Evolutionary conservation across 2,888 invertebrate species (phyloP), one percentile per base, ranked within the genome.

Genomic region (Nemapogon koenigi): DNA sequence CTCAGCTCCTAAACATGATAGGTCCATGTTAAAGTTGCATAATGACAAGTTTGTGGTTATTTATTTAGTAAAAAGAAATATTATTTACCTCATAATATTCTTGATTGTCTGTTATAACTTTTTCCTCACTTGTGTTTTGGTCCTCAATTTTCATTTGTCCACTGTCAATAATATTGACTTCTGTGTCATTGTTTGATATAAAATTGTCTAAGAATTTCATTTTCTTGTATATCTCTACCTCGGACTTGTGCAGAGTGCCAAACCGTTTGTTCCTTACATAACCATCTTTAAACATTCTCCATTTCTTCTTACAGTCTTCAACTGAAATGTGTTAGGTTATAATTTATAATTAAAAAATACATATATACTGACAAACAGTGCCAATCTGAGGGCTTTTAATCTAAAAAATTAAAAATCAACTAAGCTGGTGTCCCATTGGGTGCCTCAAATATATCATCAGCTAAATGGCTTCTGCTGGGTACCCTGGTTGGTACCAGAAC

Each of bases 271-370:
- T 73, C 37, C 81, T 75, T 52, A 78, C 70, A 55, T 80, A 82
- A 32, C 81, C 68, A 54, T 82, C 81, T 13, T 81, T 62, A 30
- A 82, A 60, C 10, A 81, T 79, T 37, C 81, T 61, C 82, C 82
- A 82, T 27, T 81, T 67, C 46, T 81, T 81, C 46, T 81, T 79
- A 55, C 82, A 82, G 63, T 82, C 81, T 46, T 79, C 81, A 51
- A 78, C 81, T 81, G 62, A 18, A 71, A 41, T 22, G 11, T 22
- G n/a, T n/a, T 33, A 6, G 4, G 16, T 22, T 35, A n/a, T n/a
- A n/a, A n/a, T 31, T 4, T 16, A 31, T 6, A 31, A 73, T 46
- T 39, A 38, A 1, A 25, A 30, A 4, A 19, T n/a, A 18, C 14
- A 14, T 30, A 8, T 30, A 19, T 18, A 10, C 18, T 22, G 22